phyloP scores from a whole-genome alignment of 2,888 invertebrate species.

The Exephanes ischioxanthus region DNA sequence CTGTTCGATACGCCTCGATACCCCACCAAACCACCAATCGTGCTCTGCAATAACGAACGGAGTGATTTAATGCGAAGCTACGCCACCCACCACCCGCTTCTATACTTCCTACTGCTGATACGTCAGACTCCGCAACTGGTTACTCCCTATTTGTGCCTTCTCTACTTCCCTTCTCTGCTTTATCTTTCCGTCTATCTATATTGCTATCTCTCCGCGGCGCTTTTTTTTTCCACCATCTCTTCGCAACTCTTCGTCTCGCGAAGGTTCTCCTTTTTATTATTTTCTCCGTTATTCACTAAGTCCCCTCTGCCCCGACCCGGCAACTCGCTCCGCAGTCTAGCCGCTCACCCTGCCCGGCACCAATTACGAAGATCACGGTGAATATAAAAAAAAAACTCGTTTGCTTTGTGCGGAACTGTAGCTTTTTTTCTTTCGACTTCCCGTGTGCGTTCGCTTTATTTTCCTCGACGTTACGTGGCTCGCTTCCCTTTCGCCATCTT shows the following conservation, averaged over 20 bases:
- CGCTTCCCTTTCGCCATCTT: constrained; percentile 11
- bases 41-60: constrained; percentile 65
- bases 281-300: constrained; percentile 60
- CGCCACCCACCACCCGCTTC: constrained; percentile 52
- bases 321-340: neutral
- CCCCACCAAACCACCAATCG: constrained; percentile 20
- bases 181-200: constrained; percentile 37
- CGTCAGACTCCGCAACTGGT: constrained; percentile 15
- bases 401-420: constrained; percentile 22
- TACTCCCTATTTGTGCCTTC: constrained; percentile 48
- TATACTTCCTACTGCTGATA: constrained; percentile 41
- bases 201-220: constrained; percentile 10
- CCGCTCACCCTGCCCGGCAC: constrained; percentile 39
- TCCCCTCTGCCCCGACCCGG: neutral
- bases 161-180: constrained; percentile 14
- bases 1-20: constrained; percentile 59
- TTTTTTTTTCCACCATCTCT: constrained; percentile 6
- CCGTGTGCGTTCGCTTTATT: neutral
- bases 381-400: constrained; percentile 44
- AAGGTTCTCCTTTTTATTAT: constrained; percentile 51
- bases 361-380: constrained; percentile 62
- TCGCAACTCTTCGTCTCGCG: constrained; percentile 29
- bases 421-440: constrained; percentile 14
- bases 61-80: constrained; percentile 67
- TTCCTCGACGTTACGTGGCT: neutral